Percentiles rank a stretch among this genome's conserved stretches.
These are phyloP conservation scores for Paracyprichromis sp. DNA, from an alignment of 2,113 vertebrate genomes.

Conservation along the genomic window DNA sequence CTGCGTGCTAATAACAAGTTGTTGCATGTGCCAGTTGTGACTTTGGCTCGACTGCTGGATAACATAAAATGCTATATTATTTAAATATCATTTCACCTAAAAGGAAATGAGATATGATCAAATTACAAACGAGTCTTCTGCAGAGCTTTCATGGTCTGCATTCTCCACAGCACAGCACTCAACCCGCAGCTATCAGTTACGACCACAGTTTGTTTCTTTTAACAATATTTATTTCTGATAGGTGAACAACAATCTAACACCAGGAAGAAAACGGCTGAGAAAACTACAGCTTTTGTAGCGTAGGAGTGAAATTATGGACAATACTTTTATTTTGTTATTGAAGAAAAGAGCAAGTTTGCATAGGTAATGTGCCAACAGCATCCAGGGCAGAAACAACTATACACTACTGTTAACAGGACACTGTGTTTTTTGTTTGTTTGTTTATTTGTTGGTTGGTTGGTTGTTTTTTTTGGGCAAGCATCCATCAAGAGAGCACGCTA, in stretches of 20 bases:
- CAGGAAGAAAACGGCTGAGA: neutral
- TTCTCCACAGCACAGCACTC: neutral
- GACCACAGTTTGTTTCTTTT: fast-evolving
- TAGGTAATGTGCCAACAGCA: neutral
- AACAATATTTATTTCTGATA: neutral
- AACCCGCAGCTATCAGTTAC: neutral
- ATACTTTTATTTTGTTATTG: neutral
- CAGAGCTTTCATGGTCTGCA: neutral
- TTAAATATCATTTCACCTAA: neutral
- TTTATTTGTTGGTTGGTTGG: neutral
- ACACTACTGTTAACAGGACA: neutral
- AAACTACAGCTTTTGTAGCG: neutral
- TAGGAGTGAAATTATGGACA: fast-evolving
- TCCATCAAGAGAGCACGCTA: neutral
- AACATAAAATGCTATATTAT: neutral
- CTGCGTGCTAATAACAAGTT: neutral
- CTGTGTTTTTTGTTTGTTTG: neutral
- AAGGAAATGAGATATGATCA: neutral
- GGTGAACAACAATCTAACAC: neutral
- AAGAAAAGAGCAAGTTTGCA: fast-evolving
- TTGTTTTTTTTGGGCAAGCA: neutral
- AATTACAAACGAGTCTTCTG: neutral
- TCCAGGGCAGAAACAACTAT: neutral
- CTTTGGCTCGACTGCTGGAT: fast-evolving
- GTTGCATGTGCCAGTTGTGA: neutral